Evolutionary conservation across 1,140 invertebrate species (phyloP), one percentile per base, ranked within the genome.

Genomic region (Argopecten irradians): DNA sequence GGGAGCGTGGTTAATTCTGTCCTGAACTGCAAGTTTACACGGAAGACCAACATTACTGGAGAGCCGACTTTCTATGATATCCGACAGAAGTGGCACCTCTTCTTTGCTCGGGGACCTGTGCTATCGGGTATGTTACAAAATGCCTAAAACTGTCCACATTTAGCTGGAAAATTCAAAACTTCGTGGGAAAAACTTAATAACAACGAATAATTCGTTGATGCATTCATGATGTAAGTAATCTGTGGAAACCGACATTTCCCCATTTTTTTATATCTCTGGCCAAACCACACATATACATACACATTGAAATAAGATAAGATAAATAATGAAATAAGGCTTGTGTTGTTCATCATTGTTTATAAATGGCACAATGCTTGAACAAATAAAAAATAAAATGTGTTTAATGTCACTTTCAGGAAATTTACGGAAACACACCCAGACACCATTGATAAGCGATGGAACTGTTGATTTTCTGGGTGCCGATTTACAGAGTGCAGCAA

Each of bases 21-120:
- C 33, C 33, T 83, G 36, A 87, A 13, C 33, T 87, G 86, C 82
- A 39, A 39, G 34, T 87, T 87, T 87, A 34, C 71, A 41, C 35
- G 86, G 8, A 28, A 43, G 41, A 87, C 83, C 8, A 83, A 87
- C 32, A 33, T 83, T 1, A 43, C 82, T 43, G 82, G 28, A 33
- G n/a, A 39, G 22, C n/a, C 39, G 7, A 19, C 34, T 83, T 83
- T 87, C 41, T 82, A 82, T 34, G n/a, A 34, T 83, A 39, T 39
- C 34, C 34, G 35, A 83, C 19, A 71, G 33, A 84, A 84, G 28
- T 87, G 83, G 36, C 41, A 32, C 33, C 36, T 87, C 14, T 84
- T 87, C n/a, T 82, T 87, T 14, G 86, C 71, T 41, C 28, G 33
- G 9, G 86, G 86, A 19, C 71, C 71, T 2, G 32, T 71, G 8